Evolutionary conservation across 2,888 invertebrate species (phyloP).

Genomic region (Lasioglossum calceatum): DNA sequence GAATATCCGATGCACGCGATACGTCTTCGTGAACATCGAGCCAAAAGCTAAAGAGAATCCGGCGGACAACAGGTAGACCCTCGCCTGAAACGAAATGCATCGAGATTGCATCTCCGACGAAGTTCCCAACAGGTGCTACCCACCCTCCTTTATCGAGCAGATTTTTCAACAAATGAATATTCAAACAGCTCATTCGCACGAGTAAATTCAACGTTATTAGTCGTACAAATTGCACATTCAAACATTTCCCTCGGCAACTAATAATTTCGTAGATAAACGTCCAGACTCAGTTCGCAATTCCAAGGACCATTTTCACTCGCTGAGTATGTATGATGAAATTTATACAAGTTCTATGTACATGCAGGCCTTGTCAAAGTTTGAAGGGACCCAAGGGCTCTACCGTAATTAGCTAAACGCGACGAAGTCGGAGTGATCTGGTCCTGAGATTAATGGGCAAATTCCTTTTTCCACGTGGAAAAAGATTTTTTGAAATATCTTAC

Average conservation of each 20-base stretch:
- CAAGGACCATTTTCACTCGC: not conserved
- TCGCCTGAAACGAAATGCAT: constrained; percentile 87
- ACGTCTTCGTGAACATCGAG: constrained; percentile 97
- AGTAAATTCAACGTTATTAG: not conserved
- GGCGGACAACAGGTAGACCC: constrained; percentile 94
- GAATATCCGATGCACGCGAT: constrained; percentile 96
- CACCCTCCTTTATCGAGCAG: not conserved
- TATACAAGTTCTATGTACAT: not conserved
- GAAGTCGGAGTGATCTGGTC: not conserved
- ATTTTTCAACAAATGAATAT: not conserved
- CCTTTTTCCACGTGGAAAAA: not conserved
- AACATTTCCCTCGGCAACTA: not conserved
- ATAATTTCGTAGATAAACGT: not conserved
- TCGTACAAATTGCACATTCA: not conserved
- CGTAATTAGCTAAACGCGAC: not conserved
- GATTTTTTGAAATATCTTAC: not conserved
- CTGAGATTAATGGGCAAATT: not conserved
- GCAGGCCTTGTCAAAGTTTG: not conserved
- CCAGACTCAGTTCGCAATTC: not conserved
- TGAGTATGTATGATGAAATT: not conserved
- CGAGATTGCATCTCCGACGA: not conserved
- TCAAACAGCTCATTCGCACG: not conserved
- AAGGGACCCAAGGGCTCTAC: not conserved
- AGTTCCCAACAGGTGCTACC: not conserved
- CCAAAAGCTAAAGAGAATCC: constrained; percentile 97